Evolutionary conservation across 2,888 invertebrate genomes (phyloP).

Genomic region (Ectropis crepuscularia): DNA sequence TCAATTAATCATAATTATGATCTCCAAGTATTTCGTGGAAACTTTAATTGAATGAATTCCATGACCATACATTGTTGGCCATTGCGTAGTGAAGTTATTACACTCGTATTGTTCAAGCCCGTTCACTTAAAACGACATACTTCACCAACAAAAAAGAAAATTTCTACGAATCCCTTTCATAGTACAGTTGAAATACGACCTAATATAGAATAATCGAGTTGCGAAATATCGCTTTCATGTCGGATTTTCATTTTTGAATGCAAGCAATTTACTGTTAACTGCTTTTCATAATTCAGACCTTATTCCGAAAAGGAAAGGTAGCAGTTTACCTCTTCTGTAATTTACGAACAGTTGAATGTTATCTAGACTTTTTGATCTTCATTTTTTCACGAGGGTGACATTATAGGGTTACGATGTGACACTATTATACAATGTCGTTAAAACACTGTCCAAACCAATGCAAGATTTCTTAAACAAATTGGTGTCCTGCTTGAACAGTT

Average conservation of each 20-base stretch:
- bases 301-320: conserved; percentile 1
- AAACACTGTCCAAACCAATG: no score
- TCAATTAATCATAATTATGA: conserved; percentile 31
- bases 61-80: conserved; percentile 58
- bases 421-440: conserved; percentile 4
- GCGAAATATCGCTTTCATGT: conserved; percentile 21
- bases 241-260: conserved; percentile 25
- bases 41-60: conserved; percentile 66
- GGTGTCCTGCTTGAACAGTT: no score
- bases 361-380: conserved; percentile 3
- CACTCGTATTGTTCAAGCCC: conserved; percentile 62
- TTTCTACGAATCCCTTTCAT: conserved; percentile 30
- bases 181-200: conserved; percentile 28
- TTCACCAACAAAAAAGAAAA: conserved; percentile 29
- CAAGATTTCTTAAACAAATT: no score
- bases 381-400: conserved; percentile 17
- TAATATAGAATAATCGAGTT: conserved; percentile 12
- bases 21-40: conserved; percentile 50
- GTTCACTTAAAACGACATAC: conserved; percentile 34
- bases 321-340: background rate
- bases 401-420: background rate
- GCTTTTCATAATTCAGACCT: conserved; percentile 1
- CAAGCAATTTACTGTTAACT: conserved; percentile 3
- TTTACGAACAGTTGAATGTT: background rate
- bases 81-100: conserved; percentile 76